Percentiles rank a stretch among this genome's conserved stretches.
Conservation (phyloP, 2,797 vertebrate genomes). For the Heteromormyrus szaboi region DNA sequence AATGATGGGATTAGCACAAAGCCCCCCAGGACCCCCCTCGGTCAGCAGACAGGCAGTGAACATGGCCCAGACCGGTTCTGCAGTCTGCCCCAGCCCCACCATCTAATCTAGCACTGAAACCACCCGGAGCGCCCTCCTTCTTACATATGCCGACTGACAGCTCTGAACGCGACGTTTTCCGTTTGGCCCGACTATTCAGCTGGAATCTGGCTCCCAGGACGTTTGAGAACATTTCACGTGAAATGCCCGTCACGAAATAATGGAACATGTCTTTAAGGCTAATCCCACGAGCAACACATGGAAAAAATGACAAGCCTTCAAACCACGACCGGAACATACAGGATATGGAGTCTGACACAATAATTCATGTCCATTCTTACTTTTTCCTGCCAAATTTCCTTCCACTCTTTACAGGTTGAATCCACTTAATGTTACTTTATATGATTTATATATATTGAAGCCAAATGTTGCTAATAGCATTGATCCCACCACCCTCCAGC, state of each 20-base stretch:
- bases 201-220: background rate
- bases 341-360: constrained; percentile 27
- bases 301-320: constrained; percentile 53
- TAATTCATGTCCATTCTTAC: background rate
- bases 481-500: constrained; percentile 39
- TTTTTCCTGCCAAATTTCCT: background rate
- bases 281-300: constrained; percentile 46
- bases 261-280: constrained; percentile 47
- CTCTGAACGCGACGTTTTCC: background rate
- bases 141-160: background rate
- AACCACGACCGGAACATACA: constrained; percentile 39
- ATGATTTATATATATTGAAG: background rate
- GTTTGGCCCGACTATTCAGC: background rate
- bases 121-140: background rate
- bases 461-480: background rate
- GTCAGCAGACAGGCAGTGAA: background rate
- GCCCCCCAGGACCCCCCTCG: constrained; percentile 16
- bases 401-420: constrained; percentile 46
- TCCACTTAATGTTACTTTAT: constrained; percentile 18
- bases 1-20: constrained; percentile 44
- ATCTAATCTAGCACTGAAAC: background rate
- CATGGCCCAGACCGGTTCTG: background rate
- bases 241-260: constrained; percentile 37
- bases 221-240: constrained; percentile 36
- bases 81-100: background rate